Evolutionary conservation across 2,888 invertebrate species (phyloP), one percentile per base, ranked within the genome.

Genomic region (Lasius fuliginosus): DNA sequence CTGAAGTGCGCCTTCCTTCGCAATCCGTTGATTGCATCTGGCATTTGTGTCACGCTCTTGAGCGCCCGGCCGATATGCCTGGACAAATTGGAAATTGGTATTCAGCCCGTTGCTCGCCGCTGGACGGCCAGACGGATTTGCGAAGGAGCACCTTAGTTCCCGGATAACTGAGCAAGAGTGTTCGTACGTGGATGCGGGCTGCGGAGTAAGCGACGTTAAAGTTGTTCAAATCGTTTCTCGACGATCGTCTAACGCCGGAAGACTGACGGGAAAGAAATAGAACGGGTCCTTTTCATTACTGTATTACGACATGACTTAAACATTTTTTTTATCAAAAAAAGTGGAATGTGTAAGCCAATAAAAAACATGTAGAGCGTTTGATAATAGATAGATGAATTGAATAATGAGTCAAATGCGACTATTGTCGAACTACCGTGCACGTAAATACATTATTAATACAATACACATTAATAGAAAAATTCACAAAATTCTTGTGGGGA

Each of bases 11-110:
- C 64, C 62, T 90, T 87, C 86, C 87, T 82, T 87, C 87, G 73
- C 76, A 86, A 84, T 86, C 83, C 89, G 91, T 87, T 95, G 94
- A 94, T 95, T 95, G 94, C 94, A 95, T 95, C 94, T 94, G 92
- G 94, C 94, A 95, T 95, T 95, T 94, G 93, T 94, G 95, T 95
- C 95, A 95, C 95, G 94, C 94, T 91, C 93, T 93, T 93, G 94
- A 95, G 94, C 94, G 92, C 92, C 93, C 92, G 93, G 94, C 93
- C 94, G 94, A 95, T 95, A 94, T 94, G 94, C 94, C 94, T 90
- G 91, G 88, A 92, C 91, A 93, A 93, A 94, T 94, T 93, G 93
- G 91, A 88, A 93, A 93, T 95, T 94, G 93, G 93, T 95, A 94
- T 95, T 94, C 95, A 89, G 91, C 71, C 88, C 92, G 90, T 89